Percentiles rank a stretch among this genome's conserved stretches.
Conservation (phyloP, 2,113 vertebrate genomes). For the Coptodon bakossiorum region DNA sequence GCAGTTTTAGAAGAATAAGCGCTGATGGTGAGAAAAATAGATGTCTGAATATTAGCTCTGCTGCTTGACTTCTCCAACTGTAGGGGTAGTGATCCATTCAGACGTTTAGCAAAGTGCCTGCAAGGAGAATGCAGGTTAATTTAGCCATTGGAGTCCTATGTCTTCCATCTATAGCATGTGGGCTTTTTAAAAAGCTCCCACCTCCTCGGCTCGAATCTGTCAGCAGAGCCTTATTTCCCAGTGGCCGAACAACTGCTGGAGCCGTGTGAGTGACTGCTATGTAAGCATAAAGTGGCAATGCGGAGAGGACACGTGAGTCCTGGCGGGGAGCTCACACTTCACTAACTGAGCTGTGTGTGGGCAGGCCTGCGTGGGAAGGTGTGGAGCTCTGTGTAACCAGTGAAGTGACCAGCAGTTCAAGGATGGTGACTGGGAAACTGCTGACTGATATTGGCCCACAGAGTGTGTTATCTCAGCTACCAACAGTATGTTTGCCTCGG, state of each 20-base stretch:
- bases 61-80: not conserved
- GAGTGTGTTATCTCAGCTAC: not conserved
- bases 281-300: not conserved
- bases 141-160: not conserved
- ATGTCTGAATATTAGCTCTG: not conserved
- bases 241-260: not conserved
- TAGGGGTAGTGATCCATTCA: not conserved
- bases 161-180: not conserved
- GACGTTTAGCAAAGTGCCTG: not conserved
- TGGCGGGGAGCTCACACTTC: not conserved
- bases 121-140: not conserved
- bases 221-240: not conserved
- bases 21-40: not conserved
- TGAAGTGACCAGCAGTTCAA: not conserved
- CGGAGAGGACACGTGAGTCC: conserved; percentile 13
- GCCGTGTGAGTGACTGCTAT: not conserved
- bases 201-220: not conserved
- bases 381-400: not conserved
- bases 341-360: not conserved
- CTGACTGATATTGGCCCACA: not conserved
- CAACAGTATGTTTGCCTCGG: not conserved
- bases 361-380: conserved; percentile 5
- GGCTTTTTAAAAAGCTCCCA: not conserved
- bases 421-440: not conserved
- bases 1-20: not conserved